These are phyloP conservation scores for Parotocinclus haroldoi DNA, from an alignment of 2,797 vertebrate species.

Conservation along the genomic window DNA sequence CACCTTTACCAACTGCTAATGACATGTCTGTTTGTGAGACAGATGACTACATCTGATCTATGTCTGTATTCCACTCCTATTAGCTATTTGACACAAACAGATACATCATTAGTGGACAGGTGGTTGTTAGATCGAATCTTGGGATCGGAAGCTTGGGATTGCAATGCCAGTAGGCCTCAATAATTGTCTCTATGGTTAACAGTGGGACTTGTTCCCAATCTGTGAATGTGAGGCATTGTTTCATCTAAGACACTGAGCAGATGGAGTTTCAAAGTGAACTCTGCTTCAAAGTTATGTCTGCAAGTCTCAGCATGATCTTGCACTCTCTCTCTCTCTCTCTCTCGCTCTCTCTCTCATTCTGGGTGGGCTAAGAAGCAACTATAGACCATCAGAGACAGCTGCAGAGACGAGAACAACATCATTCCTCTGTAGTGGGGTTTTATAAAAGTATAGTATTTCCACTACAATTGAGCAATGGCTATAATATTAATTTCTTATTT, in stretches of 20 bases:
- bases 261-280: not conserved
- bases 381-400: slow-evolving; percentile 56
- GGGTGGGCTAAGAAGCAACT: slow-evolving; percentile 66
- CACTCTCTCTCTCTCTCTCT: slow-evolving; percentile 11
- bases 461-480: too few relatives aligned
- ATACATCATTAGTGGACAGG: not conserved
- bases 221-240: slow-evolving; percentile 21
- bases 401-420: slow-evolving; percentile 29
- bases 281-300: slow-evolving; percentile 22
- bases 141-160: not conserved
- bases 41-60: slow-evolving; percentile 1
- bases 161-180: not conserved
- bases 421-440: not conserved
- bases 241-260: slow-evolving; percentile 5
- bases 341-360: slow-evolving; percentile 40
- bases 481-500: too few relatives aligned
- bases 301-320: slow-evolving; percentile 62
- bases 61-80: too few relatives aligned
- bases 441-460: not conserved
- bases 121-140: not conserved
- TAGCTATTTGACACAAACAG: too few relatives aligned
- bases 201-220: not conserved
- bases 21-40: slow-evolving; percentile 1
- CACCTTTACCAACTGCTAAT: slow-evolving; percentile 9
- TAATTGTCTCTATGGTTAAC: not conserved